Evolutionary conservation across 2,888 invertebrate species (phyloP), one percentile per base, ranked within the genome.

Genomic region (Ophion obscuratus): DNA sequence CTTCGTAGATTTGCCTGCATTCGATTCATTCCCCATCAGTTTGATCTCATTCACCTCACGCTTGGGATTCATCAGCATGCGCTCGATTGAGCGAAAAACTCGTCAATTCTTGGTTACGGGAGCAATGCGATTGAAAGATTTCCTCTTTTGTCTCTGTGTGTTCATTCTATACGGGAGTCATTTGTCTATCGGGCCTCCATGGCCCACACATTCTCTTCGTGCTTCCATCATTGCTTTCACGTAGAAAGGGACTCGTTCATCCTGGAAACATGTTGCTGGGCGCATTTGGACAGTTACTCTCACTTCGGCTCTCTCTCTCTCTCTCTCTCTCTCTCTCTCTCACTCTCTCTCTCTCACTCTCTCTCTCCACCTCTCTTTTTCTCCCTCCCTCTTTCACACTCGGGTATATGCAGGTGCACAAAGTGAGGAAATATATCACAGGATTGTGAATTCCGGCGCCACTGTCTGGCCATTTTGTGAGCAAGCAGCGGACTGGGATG

Each of bases 391-490:
- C 53, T 53, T 53, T 53, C 53, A 53, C 53, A 53, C 53, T 71
- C 7, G 1, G n/a, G n/a, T 27, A 11, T 59, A 20, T 36, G 24
- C 53, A 70, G 62, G 20, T 61, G 62, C 24, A 27, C 27, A 17
- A 53, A 64, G 31, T 47, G 31, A 7, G 14, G 62, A 44, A 47
- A 66, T 76, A 76, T 76, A 47, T 64, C 11, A 64, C 53, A 57
- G 20, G 31, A 40, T 77, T 31, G 73, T 74, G 73, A 44, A 70
- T 76, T 67, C 53, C 74, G 73, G 74, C 77, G 78, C 47, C 74
- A 31, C 47, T 68, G 68, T 74, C 83, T 79, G 53, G 79, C 83
- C 59, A 68, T n/a, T 53, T 70, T 68, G 47, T 67, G 67, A 79
- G 61, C 70, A 47, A 74, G 66, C 78, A 61, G 40, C 67, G 5